These are phyloP conservation scores for Aspidiotus rigidus DNA, from an alignment of 2,888 invertebrate genomes.

Conservation along the genomic window DNA sequence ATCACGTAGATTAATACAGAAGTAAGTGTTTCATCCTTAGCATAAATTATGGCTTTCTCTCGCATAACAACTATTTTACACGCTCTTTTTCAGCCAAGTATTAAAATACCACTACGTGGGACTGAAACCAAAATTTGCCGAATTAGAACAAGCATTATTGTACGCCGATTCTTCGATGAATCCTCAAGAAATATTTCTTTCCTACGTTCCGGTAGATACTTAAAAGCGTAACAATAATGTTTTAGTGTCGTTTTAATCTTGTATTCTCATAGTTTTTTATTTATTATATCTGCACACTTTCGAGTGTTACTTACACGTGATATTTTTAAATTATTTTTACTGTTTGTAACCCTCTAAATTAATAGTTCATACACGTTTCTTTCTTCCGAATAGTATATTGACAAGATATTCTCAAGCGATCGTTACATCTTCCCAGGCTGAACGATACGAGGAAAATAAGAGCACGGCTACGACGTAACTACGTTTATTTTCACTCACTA, in stretches of 20 bases:
- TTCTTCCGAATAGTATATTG: too few species aligned
- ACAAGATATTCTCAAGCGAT: too few species aligned
- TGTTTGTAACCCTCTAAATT: background rate
- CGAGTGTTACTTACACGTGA: background rate
- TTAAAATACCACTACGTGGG: slow-evolving; percentile 29
- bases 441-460: too few species aligned
- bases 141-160: slow-evolving; percentile 25
- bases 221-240: background rate
- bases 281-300: background rate
- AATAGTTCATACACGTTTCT: too few species aligned
- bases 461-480: too few species aligned
- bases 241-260: slow-evolving; percentile 4
- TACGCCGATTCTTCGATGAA: slow-evolving; percentile 21
- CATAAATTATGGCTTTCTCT: background rate
- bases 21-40: slow-evolving; percentile 8
- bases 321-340: background rate
- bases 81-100: slow-evolving; percentile 22
- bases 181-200: slow-evolving; percentile 20
- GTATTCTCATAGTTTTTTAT: background rate
- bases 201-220: slow-evolving; percentile 20
- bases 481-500: too few species aligned
- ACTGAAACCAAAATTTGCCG: slow-evolving; percentile 24
- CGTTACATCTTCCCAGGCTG: too few species aligned
- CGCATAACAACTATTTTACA: background rate
- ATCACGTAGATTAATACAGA: slow-evolving; percentile 29